Evolutionary conservation across 2,888 invertebrate genomes (phyloP), one percentile per base, ranked within the genome.

Genomic region (Parnassius mnemosyne): DNA sequence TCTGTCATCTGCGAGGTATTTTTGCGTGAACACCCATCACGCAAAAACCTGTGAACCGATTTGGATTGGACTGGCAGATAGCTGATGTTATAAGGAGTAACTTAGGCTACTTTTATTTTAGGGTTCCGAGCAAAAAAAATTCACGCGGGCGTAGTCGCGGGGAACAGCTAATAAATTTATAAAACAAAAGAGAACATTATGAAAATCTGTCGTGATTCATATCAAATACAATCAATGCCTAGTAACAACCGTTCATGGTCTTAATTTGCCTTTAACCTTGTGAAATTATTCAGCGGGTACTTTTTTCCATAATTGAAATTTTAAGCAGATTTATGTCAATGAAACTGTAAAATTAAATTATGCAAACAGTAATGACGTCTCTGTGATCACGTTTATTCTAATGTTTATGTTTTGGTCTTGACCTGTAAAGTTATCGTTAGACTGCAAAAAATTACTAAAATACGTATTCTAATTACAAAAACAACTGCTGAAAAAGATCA

Each of bases 191-290:
- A 34, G 7, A 34, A 34, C 34, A 34, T 34, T 34, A 34, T 34
- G 34, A 34, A 7, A 34, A 34, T 34, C 11, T 43, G 3, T 43
- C 3, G 11, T 43, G 43, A 43, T 57, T 61, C 49, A 57, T 61
- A 56, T 61, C 52, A 52, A 56, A 56, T 52, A 53, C 49, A 53
- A 25, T 57, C 61, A 61, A 57, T 57, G 61, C 41, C 55, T 43
- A 51, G 50, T 51, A 60, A 60, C 56, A 42, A 49, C 52, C 42
- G 42, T 25, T 53, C 53, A 57, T 53, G 47, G 41, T 41, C 52
- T 57, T 34, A 53, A 61, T 53, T 57, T 52, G 61, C 57, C 61
- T 61, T 53, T 56, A 57, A 57, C 61, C 61, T 61, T 61, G 61
- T 52, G 47, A 61, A 53, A 57, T 47, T 61, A 61, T 57, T 61